A percentile compares a stretch with the other conserved stretches of the same genome.
phyloP scores from a whole-genome alignment of 2,888 invertebrate species.

The Pollenia labialis region DNA sequence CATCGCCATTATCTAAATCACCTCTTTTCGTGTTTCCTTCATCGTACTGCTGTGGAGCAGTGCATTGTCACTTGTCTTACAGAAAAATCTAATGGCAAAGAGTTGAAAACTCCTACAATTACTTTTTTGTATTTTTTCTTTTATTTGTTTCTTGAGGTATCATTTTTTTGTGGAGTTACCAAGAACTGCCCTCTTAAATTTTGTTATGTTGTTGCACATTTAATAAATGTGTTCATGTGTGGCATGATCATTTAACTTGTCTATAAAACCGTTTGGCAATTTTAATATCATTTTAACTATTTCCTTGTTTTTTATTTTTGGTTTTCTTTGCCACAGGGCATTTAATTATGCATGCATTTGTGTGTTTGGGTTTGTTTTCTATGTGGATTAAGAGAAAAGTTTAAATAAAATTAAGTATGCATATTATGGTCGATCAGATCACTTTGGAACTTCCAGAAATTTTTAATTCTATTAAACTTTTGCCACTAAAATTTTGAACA shows the following conservation, averaged over 20 bases:
- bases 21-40: background rate
- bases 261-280: conserved; percentile 64
- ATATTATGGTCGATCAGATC: too few species aligned
- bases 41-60: conserved; percentile 24
- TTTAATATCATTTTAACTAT: conserved; percentile 66
- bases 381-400: background rate
- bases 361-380: background rate
- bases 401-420: background rate
- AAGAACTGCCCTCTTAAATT: conserved; percentile 34
- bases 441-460: too few species aligned
- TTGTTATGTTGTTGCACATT: conserved; percentile 32
- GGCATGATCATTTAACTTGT: conserved; percentile 68
- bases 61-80: conserved; percentile 61
- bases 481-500: too few species aligned
- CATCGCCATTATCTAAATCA: conserved; percentile 42
- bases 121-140: conserved; percentile 40
- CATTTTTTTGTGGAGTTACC: background rate
- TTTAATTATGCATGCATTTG: background rate
- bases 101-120: conserved; percentile 67
- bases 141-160: background rate
- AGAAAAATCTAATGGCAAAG: conserved; percentile 63
- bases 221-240: conserved; percentile 62
- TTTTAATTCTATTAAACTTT: too few species aligned
- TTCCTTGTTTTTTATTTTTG: conserved; percentile 38
- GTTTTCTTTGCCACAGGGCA: conserved; percentile 32